A percentile compares a stretch with the other conserved stretches of the same genome.
Evolutionary conservation across 2,113 vertebrate genomes (phyloP).

Genomic region (Synodontis membranacea): DNA sequence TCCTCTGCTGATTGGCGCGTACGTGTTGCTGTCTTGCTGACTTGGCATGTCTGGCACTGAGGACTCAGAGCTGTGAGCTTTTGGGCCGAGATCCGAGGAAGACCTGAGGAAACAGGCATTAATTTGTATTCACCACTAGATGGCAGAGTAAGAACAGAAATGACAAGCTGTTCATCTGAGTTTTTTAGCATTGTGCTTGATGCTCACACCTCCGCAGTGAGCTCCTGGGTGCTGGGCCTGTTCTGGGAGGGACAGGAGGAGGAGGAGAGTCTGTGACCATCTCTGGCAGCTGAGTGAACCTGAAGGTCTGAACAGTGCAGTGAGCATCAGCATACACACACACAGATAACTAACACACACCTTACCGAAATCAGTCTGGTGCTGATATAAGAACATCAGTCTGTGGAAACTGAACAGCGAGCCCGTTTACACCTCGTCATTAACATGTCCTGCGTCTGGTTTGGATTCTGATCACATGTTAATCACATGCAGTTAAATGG

Average conservation of each 20-base stretch:
- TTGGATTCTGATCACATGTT: not conserved
- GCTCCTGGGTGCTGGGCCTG: conserved; percentile 84
- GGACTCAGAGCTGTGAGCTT: conserved; percentile 81
- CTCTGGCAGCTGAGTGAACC: conserved; percentile 97
- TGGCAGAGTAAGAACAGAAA: conserved; percentile 38
- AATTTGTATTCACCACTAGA: conserved; percentile 33
- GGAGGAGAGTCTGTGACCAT: conserved; percentile 92
- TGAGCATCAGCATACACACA: not conserved
- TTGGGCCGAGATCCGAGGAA: conserved; percentile 90
- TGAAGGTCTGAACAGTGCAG: conserved; percentile 80
- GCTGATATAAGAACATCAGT: not conserved
- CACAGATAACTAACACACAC: not conserved
- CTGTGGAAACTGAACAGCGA: not conserved
- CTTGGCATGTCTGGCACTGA: conserved; percentile 78
- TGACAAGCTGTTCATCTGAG: not conserved
- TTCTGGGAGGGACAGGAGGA: conserved; percentile 90
- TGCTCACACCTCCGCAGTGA: conserved; percentile 80
- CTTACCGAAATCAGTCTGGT: not conserved
- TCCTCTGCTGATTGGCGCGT: conserved; percentile 76
- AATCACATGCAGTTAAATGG: no score
- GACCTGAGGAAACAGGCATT: conserved; percentile 74
- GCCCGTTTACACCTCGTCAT: not conserved
- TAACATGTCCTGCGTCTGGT: not conserved
- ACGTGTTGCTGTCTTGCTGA: conserved; percentile 79
- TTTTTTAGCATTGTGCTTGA: not conserved